These are phyloP conservation scores for Leiothrix lutea DNA, from an alignment of 2,113 vertebrate species.

Conservation along the genomic window DNA sequence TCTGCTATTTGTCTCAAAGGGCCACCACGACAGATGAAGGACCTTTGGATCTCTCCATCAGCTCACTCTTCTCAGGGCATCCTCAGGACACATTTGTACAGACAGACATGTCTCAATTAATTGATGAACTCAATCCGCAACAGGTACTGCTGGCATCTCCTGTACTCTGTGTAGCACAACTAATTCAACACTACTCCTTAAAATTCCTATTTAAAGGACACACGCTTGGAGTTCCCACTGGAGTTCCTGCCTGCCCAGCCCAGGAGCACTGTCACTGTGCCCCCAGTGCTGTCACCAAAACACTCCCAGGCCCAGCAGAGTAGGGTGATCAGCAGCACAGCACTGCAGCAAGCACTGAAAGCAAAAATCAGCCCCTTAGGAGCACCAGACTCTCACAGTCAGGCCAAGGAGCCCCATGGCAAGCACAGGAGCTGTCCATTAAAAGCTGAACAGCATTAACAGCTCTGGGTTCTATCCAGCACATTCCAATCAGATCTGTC, in stretches of 20 bases:
- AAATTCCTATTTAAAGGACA: not conserved
- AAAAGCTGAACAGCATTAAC: not conserved
- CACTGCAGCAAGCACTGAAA: not conserved
- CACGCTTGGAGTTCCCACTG: rapidly evolving
- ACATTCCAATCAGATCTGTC: not conserved
- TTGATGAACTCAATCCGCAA: not conserved
- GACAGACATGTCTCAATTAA: not conserved
- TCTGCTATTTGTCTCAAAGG: not conserved
- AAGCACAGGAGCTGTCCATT: not conserved
- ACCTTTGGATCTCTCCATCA: not conserved
- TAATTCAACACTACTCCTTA: too few relatives aligned
- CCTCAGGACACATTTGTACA: not conserved
- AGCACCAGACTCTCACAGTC: not conserved
- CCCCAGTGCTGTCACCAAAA: not conserved
- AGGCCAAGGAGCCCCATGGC: not conserved
- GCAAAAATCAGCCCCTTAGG: rapidly evolving
- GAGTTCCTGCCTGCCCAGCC: not conserved
- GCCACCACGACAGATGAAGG: not conserved
- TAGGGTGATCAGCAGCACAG: not conserved
- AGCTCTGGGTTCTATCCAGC: not conserved
- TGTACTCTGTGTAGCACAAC: not conserved
- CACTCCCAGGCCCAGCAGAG: not conserved
- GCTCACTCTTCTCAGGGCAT: not conserved
- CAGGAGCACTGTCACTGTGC: not conserved
- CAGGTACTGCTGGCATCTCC: not conserved